Evolutionary conservation across 2,797 vertebrate genomes (phyloP), one percentile per base, ranked within the genome.

Genomic region (Odontamblyopus rebecca): DNA sequence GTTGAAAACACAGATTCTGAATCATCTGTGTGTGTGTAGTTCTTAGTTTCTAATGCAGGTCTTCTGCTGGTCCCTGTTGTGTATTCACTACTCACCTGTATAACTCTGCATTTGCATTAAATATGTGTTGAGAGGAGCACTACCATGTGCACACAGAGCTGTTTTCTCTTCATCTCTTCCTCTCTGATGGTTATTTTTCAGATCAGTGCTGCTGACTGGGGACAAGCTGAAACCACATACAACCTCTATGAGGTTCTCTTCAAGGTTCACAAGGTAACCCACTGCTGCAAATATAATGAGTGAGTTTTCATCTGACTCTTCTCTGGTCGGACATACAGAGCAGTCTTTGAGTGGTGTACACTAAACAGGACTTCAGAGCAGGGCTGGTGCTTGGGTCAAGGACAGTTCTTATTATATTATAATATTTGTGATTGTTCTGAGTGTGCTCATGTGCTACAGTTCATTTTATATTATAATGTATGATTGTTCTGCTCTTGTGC

Each of bases 201-300:
- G 97, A 93, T 96, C 88, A 94, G 92, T 91, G 93, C 93, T 0
- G 87, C 93, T 73, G 96, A 98, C 87, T 98, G 97, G 97, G 91
- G 92, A 80, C 91, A 91, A 83, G 95, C 96, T 75, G 97, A 97
- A 91, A 95, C 94, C 70, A 91, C 93, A 73, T 96, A 97, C 92
- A 94, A 96, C 95, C 96, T 98, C 95, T 98, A 96, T 95, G 97
- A 98, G 95, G 96, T 97, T 91, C 94, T 98, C 67, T 97, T 97
- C 94, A 97, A 97, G 93, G 94, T 96, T 87, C 96, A 98, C 90
- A 97, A 97, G 97, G 97, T 98, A 93, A 2, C 93, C 89, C 68
- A 44, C 44, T 76, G 61, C 61, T 73, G 11, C 71, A 48, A 76
- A 32, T 71, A 38, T 68, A 13, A 77, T 84, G 44, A 61, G 41